Conservation (phyloP, 2,888 invertebrate genomes). For the Hetaerina titia region DNA sequence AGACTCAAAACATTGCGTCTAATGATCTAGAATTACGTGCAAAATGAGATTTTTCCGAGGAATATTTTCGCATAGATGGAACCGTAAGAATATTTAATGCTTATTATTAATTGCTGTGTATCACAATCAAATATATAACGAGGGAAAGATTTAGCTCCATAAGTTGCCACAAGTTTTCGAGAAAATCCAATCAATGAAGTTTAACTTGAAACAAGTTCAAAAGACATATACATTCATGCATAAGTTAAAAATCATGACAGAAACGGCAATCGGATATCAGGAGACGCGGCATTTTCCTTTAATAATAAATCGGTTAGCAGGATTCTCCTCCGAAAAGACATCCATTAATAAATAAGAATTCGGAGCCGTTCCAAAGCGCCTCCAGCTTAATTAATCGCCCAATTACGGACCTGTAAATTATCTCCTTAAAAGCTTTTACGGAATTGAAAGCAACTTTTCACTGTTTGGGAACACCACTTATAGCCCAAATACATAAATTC, state of each 20-base stretch:
- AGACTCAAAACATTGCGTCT: too few relatives aligned
- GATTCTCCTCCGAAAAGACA: conserved; percentile 4
- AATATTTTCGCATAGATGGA: too few relatives aligned
- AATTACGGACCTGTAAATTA: conserved; percentile 24
- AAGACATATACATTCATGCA: neutral
- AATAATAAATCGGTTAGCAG: neutral
- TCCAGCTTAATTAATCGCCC: conserved; percentile 15
- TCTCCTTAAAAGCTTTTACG: neutral
- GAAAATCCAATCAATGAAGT: neutral
- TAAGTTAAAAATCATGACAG: neutral
- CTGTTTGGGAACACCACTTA: conserved; percentile 32
- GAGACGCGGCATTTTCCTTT: neutral
- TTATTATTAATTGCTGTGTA: too few relatives aligned
- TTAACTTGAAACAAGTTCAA: neutral
- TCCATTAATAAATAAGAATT: conserved; percentile 14
- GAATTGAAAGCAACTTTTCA: conserved; percentile 35
- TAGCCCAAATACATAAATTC: conserved; percentile 9
- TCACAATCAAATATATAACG: too few relatives aligned
- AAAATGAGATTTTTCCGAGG: too few relatives aligned
- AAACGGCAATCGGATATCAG: neutral
- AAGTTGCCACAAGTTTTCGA: neutral
- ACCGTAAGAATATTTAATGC: too few relatives aligned
- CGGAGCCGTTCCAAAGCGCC: neutral
- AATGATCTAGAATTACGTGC: too few relatives aligned
- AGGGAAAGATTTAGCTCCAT: neutral